Percentiles rank a stretch among this genome's conserved stretches.
Evolutionary conservation across 2,888 invertebrate genomes (phyloP).

Genomic region (Drosophila anomelani): DNA sequence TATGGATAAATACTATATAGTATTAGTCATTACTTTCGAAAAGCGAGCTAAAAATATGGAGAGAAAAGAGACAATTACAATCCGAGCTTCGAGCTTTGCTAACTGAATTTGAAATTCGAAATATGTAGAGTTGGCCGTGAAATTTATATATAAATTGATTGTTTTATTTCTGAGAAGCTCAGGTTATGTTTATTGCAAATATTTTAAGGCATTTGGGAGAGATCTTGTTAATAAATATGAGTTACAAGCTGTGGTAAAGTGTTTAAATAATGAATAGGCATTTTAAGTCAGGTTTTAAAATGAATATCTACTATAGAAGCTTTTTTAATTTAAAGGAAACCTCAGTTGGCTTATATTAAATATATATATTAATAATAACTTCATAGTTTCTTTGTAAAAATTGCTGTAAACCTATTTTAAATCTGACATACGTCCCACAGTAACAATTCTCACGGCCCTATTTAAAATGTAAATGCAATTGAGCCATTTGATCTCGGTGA

Average conservation of each 20-base stretch:
- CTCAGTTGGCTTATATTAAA: background rate
- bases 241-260: background rate
- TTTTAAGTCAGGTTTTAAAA: background rate
- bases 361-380: background rate
- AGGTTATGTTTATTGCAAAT: background rate
- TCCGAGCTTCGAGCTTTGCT: slow-evolving; percentile 1
- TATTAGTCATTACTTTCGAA: slow-evolving; percentile 29
- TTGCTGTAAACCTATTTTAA: background rate
- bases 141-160: background rate
- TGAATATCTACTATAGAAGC: no score
- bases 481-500: slow-evolving; percentile 15
- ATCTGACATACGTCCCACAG: no score
- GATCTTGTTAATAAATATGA: background rate
- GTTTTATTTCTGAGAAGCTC: background rate
- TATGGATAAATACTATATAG: slow-evolving; percentile 13
- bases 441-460: slow-evolving; percentile 5
- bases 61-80: slow-evolving; percentile 5
- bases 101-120: slow-evolving; percentile 1
- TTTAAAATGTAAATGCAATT: slow-evolving; percentile 25
- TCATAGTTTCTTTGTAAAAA: background rate
- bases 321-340: background rate
- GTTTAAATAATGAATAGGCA: background rate
- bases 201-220: background rate
- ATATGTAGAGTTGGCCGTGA: background rate
- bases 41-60: slow-evolving; percentile 1